These are phyloP conservation scores for Noctuana brunneofusca DNA, from an alignment of 2,888 invertebrate genomes.

Conservation along the genomic window DNA sequence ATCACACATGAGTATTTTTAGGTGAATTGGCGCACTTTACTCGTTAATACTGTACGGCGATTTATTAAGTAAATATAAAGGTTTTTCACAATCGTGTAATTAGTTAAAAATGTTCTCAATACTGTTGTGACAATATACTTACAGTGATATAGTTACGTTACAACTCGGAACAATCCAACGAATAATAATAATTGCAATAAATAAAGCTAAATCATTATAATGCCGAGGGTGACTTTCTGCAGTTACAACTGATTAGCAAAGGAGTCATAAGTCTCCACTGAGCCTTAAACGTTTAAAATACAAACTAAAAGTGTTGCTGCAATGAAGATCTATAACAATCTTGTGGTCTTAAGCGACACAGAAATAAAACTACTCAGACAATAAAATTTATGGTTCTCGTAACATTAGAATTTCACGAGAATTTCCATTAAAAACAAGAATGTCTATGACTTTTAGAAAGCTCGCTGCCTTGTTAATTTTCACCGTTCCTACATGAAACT, in stretches of 20 bases:
- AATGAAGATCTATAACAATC: constrained; percentile 3
- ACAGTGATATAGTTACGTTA: not conserved
- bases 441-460: constrained; percentile 26
- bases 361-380: constrained; percentile 25
- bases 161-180: not conserved
- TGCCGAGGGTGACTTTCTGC: not conserved
- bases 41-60: constrained; percentile 19
- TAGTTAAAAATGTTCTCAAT: not conserved
- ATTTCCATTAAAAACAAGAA: constrained; percentile 19
- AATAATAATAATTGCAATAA: not conserved
- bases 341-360: constrained; percentile 9
- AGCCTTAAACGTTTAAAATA: not conserved
- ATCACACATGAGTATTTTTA: constrained; percentile 22
- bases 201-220: not conserved
- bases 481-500: constrained; percentile 4
- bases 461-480: constrained; percentile 9
- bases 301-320: too few species aligned
- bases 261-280: not conserved
- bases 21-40: constrained; percentile 20
- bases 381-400: constrained; percentile 15
- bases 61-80: constrained; percentile 26
- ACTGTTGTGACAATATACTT: not conserved
- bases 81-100: constrained; percentile 11
- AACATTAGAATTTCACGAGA: constrained; percentile 19
- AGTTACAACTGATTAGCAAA: not conserved